A percentile compares a stretch with the other conserved stretches of the same genome.
These are phyloP conservation scores for Eupeodes luniger DNA, from an alignment of 2,888 invertebrate species.

Conservation along the genomic window DNA sequence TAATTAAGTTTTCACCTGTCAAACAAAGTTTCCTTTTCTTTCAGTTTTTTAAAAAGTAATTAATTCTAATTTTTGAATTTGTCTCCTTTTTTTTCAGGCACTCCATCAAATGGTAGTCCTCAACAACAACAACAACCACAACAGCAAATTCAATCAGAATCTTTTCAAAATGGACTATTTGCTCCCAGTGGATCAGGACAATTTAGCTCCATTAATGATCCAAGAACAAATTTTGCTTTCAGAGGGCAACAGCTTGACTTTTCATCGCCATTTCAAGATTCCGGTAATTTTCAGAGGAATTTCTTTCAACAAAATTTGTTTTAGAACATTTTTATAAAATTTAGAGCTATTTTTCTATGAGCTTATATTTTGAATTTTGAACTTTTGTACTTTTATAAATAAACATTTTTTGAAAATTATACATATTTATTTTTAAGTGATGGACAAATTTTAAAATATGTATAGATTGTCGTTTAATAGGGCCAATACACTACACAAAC, in stretches of 20 bases:
- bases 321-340: not conserved
- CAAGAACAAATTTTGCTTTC: slow-evolving; percentile 39
- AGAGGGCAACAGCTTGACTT: slow-evolving; percentile 46
- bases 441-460: no score
- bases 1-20: no score
- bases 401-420: no score
- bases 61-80: no score
- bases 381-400: slow-evolving; percentile 32
- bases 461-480: no score
- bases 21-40: no score
- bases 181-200: slow-evolving; percentile 28
- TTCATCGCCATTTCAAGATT: slow-evolving; percentile 48
- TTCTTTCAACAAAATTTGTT: slow-evolving; percentile 52
- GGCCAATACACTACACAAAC: no score
- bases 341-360: not conserved
- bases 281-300: slow-evolving; percentile 45
- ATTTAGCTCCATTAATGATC: slow-evolving; percentile 22
- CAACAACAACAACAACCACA: slow-evolving; percentile 48
- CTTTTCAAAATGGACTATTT: slow-evolving; percentile 54
- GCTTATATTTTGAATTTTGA: not conserved
- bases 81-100: slow-evolving; percentile 32
- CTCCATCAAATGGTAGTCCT: slow-evolving; percentile 16
- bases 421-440: no score
- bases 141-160: slow-evolving; percentile 33
- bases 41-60: no score